Evolutionary conservation across 1,140 invertebrate genomes (phyloP).

Genomic region (Psilanteris sp.): DNA sequence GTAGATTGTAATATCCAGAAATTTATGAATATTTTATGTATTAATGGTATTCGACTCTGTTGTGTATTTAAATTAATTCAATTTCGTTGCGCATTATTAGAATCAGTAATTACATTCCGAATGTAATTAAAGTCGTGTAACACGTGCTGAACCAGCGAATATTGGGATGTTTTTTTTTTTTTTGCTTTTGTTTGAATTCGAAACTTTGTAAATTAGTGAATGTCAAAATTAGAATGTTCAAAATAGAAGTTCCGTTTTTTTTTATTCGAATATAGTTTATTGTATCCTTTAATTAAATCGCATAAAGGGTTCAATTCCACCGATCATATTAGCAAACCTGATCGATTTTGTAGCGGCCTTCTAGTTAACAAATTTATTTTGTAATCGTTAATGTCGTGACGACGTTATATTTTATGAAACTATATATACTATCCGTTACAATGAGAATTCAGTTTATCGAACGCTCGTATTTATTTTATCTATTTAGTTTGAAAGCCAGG

Average conservation of each 20-base stretch:
- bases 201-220: too few relatives aligned
- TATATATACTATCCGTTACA: background rate
- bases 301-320: too few relatives aligned
- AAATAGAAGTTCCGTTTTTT: too few relatives aligned
- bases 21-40: conserved; percentile 53
- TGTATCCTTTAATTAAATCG: conserved; percentile 14
- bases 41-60: conserved; percentile 31
- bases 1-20: conserved; percentile 23
- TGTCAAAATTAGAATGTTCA: too few relatives aligned
- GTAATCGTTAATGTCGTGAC: conserved; percentile 8
- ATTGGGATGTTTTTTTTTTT: too few relatives aligned
- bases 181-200: background rate
- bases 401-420: background rate
- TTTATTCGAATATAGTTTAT: background rate
- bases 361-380: conserved; percentile 24
- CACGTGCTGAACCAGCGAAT: conserved; percentile 2
- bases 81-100: conserved; percentile 35
- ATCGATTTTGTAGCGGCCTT: conserved; percentile 9
- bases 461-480: background rate
- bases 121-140: conserved; percentile 22
- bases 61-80: conserved; percentile 56
- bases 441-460: conserved; percentile 1
- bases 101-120: conserved; percentile 30
- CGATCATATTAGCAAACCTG: background rate
- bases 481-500: background rate